Evolutionary conservation across 2,888 invertebrate species (phyloP), one percentile per base, ranked within the genome.

Genomic region (Strigamia maritima): DNA sequence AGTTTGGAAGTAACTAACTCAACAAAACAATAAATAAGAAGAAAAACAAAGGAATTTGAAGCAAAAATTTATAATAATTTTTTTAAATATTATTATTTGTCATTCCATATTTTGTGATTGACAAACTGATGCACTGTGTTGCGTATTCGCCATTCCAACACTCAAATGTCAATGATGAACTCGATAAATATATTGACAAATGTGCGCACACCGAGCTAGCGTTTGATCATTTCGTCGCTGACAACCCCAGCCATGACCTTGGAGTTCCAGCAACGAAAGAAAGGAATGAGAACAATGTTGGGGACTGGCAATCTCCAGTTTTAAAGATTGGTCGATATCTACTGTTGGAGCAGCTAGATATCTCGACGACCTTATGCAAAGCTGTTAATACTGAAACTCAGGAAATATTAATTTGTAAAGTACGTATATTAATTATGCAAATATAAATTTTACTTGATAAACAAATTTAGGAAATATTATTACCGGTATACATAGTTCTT

Each of bases 361-460:
- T 90, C 70, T 70, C 14, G 75, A 92, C 92, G 85, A 90, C 93
- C 76, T 90, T 94, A 81, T 92, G 92, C 86, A 90, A 92, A 84
- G 95, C 95, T 88, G 90, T 94, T 84, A 93, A 96, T 87, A 91
- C 93, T 83, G 91, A 91, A 84, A 94, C 93, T 79, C 91, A 92
- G 84, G 91, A 94, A 87, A 93, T 95, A 86, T 91, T 92, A 85
- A 92, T 94, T 83, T 95, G 95, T 88, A 95, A 95, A 91, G 95
- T 95, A 86, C 90, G 90, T 87, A 79, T 14, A n/a, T n/a, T n/a
- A n/a, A n/a, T n/a, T n/a, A n/a, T n/a, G n/a, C n/a, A n/a, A n/a
- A n/a, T n/a, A n/a, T n/a, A 40, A 40, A 40, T 40, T 10, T 10
- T 40, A 14, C 14, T 40, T n/a, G 54, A 54, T 54, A 54, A 28